Evolutionary conservation across 2,888 invertebrate genomes (phyloP), one percentile per base, ranked within the genome.

Genomic region (Meloe dianella): DNA sequence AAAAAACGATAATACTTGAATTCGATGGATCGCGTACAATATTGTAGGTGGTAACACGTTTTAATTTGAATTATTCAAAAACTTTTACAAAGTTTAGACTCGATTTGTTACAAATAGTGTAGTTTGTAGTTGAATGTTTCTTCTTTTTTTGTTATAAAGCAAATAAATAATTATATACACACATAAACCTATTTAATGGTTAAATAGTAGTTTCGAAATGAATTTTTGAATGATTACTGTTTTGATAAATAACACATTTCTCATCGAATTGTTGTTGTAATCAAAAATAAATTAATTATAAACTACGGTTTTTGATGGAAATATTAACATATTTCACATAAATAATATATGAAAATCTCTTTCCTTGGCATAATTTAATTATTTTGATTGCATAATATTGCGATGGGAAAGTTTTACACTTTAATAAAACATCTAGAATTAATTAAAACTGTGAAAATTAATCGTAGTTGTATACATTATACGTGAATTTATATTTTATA

Each of bases 331-430:
- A 41, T 22, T 20, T 22, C 47, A 17, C 17, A 17, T 6, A 41
- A 9, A n/a, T 20, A 24, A 22, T 24, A 24, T 51, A 51, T 51
- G 51, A 22, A 51, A 51, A 51, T 51, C 51, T 24, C 24, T 24
- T 51, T 51, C 51, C 51, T 51, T 51, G 22, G 22, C 51, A 51
- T 51, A 51, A 51, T 51, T 51, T 51, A 51, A 51, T 51, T 51
- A 24, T 51, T 51, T 51, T 51, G 24, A 51, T 51, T 22, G 24
- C 10, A 51, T 24, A 51, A 12, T 24, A 51, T 12, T 51, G 12
- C 12, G 51, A 51, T 51, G 51, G 51, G 51, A 51, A 51, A 51
- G 51, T 51, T 51, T 51, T 5, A 51, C 51, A 24, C 10, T 51
- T 51, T 24, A 51, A 22, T 51, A 51, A 51, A 51, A 51, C 51